Evolutionary conservation across 1,140 invertebrate genomes (phyloP).

Genomic region (Coenobita brevimanus): DNA sequence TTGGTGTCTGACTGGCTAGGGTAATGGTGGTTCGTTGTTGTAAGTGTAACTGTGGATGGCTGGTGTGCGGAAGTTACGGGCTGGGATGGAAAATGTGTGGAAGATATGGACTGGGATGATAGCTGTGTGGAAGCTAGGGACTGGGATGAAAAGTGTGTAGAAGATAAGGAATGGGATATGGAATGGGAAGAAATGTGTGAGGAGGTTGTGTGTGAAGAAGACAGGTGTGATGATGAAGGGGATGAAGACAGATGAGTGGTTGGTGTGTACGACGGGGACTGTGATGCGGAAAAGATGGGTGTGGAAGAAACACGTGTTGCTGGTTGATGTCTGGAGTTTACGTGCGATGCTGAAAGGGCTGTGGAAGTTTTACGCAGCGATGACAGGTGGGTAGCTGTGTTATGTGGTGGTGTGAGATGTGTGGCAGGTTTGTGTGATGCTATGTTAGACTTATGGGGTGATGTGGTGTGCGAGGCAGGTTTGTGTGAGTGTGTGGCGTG

Average conservation of each 20-base stretch:
- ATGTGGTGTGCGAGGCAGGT: too few species aligned
- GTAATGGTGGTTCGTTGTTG: slow-evolving; percentile 12
- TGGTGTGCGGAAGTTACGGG: neutral
- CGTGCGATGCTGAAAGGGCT: too few species aligned
- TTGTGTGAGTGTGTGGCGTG: neutral
- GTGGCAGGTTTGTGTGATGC: too few species aligned
- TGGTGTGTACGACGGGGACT: neutral
- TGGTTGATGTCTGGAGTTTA: neutral
- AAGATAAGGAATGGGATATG: neutral
- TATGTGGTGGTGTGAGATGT: too few species aligned
- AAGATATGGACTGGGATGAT: too few species aligned
- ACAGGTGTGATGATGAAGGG: neutral
- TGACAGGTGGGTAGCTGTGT: neutral
- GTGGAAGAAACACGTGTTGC: neutral
- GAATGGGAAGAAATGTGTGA: too few species aligned
- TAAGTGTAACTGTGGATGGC: too few species aligned
- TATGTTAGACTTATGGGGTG: neutral
- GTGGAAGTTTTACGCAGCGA: neutral
- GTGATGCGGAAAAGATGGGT: neutral
- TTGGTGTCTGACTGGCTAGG: neutral
- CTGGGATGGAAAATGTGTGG: neutral
- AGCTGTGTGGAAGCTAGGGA: too few species aligned
- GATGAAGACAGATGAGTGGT: neutral
- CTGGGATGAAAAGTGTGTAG: neutral
- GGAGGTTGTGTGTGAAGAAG: too few species aligned